Base-by-base conservation (phyloP, 2,888 invertebrate genomes). In the Euclidia mi region DNA sequence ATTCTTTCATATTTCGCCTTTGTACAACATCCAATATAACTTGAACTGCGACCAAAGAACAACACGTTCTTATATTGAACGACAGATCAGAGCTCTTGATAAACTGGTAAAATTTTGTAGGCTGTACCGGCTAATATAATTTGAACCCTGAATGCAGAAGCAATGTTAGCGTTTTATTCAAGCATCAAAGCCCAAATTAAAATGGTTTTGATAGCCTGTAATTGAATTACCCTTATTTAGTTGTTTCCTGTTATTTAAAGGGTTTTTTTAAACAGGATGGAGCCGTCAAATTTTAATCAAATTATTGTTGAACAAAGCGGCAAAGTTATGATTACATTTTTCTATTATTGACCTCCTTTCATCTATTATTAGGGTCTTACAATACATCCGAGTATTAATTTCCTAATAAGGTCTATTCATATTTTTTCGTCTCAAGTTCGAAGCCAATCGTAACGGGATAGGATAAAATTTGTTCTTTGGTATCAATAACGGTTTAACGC, bases 201-300 rank as follows among this genome's bases (percentile, higher is more conserved):
- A 69, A 31, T 71, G 79, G 86, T 56, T 62, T 77, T 76, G 69
- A 77, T 76, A 61, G 64, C 65, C 20, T 78, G 80, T 89, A 90
- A 90, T 90, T 90, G 82, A 88, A 90, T 89, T 90, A 87, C 87
- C 86, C 77, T 69, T 82, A 79, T 79, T 82, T 76, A 70, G 76
- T 79, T 77, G 79, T 86, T 88, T 91, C 91, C 91, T 86, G 89
- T 78, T 70, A 70, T 79, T 82, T 84, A 56, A 66, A 64, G 53
- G 17, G 80, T 72, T 79, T 76, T 72, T 80, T 69, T 55, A 56
- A 60, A 84, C 90, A 89, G 91, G 91, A 92, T 88, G 86, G 71
- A 88, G 84, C 81, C 71, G 91, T 92, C 91, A 92, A 89, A 88
- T 85, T 88, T 91, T 92, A 92, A 92, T 92, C 89, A 91, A 92